A percentile compares a stretch with the other conserved stretches of the same genome.
Evolutionary conservation across 2,113 vertebrate genomes (phyloP).

Genomic region (Dicaeum eximium): DNA sequence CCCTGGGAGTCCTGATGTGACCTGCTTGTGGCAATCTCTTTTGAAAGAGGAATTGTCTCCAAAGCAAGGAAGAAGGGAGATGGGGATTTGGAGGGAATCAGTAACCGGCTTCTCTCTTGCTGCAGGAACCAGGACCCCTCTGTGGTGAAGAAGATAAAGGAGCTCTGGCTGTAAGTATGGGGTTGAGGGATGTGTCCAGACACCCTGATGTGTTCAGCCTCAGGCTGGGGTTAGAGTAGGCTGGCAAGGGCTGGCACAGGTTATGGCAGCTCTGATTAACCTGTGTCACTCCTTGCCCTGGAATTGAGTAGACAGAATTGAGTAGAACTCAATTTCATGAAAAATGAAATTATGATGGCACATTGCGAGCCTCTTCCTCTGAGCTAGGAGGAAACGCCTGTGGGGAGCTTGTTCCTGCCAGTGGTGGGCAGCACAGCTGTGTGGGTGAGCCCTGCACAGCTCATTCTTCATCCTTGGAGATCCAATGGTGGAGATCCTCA

Average conservation of each 20-base stretch:
- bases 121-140: slow-evolving; percentile 50
- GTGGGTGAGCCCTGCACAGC: background rate
- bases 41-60: background rate
- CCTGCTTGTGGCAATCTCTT: background rate
- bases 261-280: background rate
- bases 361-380: background rate
- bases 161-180: slow-evolving; percentile 55
- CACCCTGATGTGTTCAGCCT: fast-evolving
- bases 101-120: background rate
- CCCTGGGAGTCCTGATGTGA: background rate
- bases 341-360: background rate
- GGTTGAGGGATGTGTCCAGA: background rate
- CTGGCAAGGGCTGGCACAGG: background rate
- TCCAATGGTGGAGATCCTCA: background rate
- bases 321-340: too few species aligned
- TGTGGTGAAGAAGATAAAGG: slow-evolving; percentile 46
- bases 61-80: background rate
- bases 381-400: background rate
- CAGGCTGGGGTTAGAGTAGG: too few species aligned
- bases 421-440: fast-evolving
- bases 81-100: background rate
- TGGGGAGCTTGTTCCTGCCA: background rate
- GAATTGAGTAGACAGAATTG: background rate
- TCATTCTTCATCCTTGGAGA: background rate
- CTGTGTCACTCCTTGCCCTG: background rate